Evolutionary conservation across 1,140 invertebrate species (phyloP).

Genomic region (Drosophila persimilis): DNA sequence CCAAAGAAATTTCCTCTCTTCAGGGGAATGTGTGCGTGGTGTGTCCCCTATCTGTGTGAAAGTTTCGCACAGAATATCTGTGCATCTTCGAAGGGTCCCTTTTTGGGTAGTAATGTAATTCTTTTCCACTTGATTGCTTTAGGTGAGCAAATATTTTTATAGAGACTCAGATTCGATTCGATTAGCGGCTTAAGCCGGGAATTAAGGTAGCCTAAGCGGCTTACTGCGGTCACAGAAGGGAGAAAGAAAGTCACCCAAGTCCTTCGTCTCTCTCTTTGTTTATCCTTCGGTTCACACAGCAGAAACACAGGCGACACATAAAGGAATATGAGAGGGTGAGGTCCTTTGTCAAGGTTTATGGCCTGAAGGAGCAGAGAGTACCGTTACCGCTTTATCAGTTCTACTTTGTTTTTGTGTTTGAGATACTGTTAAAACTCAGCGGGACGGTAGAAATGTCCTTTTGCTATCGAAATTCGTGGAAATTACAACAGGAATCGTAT

Average conservation of each 20-base stretch:
- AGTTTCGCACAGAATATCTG: not conserved
- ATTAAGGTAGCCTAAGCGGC: constrained; percentile 39
- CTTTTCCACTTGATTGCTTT: constrained; percentile 49
- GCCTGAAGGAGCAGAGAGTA: constrained; percentile 1
- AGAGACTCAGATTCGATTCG: constrained; percentile 14
- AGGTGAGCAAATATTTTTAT: constrained; percentile 33
- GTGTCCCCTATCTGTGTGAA: not conserved
- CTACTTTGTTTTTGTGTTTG: not conserved
- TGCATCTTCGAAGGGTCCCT: not conserved
- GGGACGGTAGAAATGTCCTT: constrained; percentile 14
- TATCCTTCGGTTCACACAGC: constrained; percentile 9
- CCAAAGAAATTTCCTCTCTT: not conserved
- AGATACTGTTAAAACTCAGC: constrained; percentile 22
- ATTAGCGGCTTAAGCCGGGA: constrained; percentile 38
- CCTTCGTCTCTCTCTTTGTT: constrained; percentile 14
- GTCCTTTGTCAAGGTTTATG: constrained; percentile 25
- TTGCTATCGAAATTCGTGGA: constrained; percentile 16
- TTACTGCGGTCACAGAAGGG: constrained; percentile 34
- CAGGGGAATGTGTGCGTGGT: not conserved
- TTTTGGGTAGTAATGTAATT: not conserved
- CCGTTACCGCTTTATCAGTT: constrained; percentile 37
- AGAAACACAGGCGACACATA: constrained; percentile 3
- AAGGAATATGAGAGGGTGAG: constrained; percentile 19
- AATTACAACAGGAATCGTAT: not conserved
- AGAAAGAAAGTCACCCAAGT: constrained; percentile 29